Evolutionary conservation across 2,888 invertebrate genomes (phyloP).

Genomic region (Brenthis daphne): DNA sequence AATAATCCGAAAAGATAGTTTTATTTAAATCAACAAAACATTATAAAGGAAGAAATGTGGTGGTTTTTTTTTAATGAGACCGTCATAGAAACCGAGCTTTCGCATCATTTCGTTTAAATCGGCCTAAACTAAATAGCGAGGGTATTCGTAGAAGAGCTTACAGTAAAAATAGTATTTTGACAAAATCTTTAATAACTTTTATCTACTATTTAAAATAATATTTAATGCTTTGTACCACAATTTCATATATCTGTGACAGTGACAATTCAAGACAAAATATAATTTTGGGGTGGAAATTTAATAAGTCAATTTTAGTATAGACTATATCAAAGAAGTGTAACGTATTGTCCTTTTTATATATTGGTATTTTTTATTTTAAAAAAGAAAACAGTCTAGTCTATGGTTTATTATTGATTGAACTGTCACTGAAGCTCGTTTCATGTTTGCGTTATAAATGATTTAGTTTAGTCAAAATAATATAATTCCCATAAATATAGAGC

Average conservation of each 20-base stretch:
- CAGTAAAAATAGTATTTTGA: slow-evolving; percentile 26
- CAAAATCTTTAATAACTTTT: not conserved
- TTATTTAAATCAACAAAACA: too few relatives aligned
- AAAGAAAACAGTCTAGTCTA: too few relatives aligned
- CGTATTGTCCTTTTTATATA: too few relatives aligned
- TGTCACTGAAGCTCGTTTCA: too few relatives aligned
- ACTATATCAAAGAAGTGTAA: not conserved
- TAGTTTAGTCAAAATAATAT: too few relatives aligned
- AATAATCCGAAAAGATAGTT: too few relatives aligned
- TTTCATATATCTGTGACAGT: not conserved
- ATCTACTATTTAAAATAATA: slow-evolving; percentile 12
- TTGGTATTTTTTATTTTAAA: too few relatives aligned
- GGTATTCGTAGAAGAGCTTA: slow-evolving; percentile 29
- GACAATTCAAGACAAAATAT: not conserved
- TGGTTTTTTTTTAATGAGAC: slow-evolving; percentile 6
- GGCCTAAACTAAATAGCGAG: slow-evolving; percentile 28
- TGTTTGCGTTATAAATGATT: too few relatives aligned
- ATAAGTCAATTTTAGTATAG: slow-evolving; percentile 19
- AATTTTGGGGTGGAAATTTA: not conserved
- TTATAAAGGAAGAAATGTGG: too few relatives aligned
- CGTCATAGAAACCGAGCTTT: not conserved
- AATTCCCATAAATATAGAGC: too few relatives aligned
- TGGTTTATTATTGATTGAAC: too few relatives aligned
- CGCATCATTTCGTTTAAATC: slow-evolving; percentile 10
- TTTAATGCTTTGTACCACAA: slow-evolving; percentile 12